Base-by-base conservation (phyloP, 1,140 invertebrate genomes). In the Drosophila miranda region DNA sequence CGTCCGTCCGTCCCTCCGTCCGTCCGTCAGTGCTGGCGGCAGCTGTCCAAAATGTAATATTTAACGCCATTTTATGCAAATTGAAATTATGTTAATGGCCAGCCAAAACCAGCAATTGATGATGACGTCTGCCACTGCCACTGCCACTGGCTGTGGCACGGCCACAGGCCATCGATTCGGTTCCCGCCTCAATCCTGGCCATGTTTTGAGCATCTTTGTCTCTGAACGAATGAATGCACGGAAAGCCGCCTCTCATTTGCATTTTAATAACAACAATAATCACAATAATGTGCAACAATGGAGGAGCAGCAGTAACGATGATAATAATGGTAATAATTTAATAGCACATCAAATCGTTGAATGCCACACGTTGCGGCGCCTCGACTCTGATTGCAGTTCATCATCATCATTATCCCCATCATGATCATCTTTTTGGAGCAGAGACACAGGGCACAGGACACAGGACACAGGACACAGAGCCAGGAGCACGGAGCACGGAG, bases 181-280 rank as follows among this genome's bases (percentile, higher is more conserved):
- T 66, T 77, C 66, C 69, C 42, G 59, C 50, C 60, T 60, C 21
- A 21, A 16, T 58, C 59, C 71, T 59, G 1, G 19, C 19, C 19
- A 19, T 19, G 2, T 19, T 19, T 19, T 19, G 19, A 19, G 19
- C 19, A 19, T 19, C 19, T 19, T 19, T 58, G 46, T 30, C 49
- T 45, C 53, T 50, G 3, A 23, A 5, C 4, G 23, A 26, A 26
- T 0, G 23, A 83, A 63, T 75, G 82, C 74, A 62, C 79, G 67
- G 69, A 51, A 52, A 72, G 16, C 60, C 57, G 23, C 21, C 67
- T 21, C 42, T 89, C 84, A 89, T 89, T 88, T 88, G 83, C 84
- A 88, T 89, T 89, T 84, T 84, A 83, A 88, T 88, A 80, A 88
- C 80, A 80, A 88, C 80, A 80, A 89, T 84, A 80, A 87, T 83